These are phyloP conservation scores for Chaenocephalus aceratus DNA, from an alignment of 2,113 vertebrate species.

Conservation along the genomic window DNA sequence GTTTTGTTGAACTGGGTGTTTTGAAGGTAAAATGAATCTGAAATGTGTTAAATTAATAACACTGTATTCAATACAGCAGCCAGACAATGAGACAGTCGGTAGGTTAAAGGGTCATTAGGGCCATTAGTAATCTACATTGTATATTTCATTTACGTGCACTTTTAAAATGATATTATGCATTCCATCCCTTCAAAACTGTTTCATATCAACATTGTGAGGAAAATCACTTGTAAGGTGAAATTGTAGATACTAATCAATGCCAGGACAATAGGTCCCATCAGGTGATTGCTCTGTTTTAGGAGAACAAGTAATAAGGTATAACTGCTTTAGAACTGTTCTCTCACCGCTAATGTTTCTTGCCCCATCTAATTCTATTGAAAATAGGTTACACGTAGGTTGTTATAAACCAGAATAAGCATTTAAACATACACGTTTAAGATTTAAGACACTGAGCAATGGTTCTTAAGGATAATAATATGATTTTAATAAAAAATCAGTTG, in stretches of 20 bases:
- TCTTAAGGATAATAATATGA: background rate
- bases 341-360: background rate
- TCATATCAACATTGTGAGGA: background rate
- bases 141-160: too few species aligned
- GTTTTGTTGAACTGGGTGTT: background rate
- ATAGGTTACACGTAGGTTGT: background rate
- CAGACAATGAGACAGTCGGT: background rate
- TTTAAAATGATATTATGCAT: too few species aligned
- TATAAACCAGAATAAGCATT: background rate
- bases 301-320: background rate
- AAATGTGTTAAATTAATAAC: background rate
- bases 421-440: background rate
- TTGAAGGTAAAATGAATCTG: background rate
- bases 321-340: background rate
- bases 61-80: background rate
- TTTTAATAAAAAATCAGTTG: slow-evolving; percentile 28
- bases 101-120: background rate
- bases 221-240: background rate
- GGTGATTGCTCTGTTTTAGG: background rate
- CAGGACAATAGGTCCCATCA: background rate
- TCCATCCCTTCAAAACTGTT: too few species aligned
- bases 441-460: background rate
- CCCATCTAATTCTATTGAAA: background rate
- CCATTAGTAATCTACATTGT: too few species aligned
- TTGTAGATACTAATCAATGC: background rate